Conservation (phyloP, 2,797 vertebrate species). For the Sebastes jordani region DNA sequence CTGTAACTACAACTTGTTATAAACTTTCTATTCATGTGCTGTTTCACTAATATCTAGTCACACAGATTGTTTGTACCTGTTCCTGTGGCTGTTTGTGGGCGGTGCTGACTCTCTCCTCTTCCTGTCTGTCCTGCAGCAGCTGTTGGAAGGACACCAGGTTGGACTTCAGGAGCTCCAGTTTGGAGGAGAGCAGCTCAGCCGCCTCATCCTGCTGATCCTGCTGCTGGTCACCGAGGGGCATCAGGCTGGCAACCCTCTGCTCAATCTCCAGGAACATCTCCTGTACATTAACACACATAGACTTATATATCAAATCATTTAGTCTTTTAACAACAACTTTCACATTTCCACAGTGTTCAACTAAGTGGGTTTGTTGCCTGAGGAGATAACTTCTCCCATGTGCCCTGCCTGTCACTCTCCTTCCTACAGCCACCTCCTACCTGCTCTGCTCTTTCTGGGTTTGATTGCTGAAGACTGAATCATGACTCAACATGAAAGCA, state of each 20-base stretch:
- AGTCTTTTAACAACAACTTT: neutral
- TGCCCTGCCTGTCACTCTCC: no score
- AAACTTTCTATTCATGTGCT: no score
- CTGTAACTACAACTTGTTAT: neutral
- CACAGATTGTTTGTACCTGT: neutral
- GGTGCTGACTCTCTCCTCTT: slow-evolving; percentile 67
- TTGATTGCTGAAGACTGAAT: no score
- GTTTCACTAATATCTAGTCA: fast-evolving
- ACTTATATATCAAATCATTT: neutral
- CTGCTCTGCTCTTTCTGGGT: no score
- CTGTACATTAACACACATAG: slow-evolving; percentile 65
- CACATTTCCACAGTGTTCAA: no score
- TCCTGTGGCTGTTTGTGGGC: neutral
- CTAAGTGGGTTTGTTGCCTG: no score
- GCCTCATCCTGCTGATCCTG: slow-evolving; percentile 64
- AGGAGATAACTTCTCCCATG: no score
- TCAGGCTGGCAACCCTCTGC: slow-evolving; percentile 81
- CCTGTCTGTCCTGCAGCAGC: slow-evolving; percentile 84
- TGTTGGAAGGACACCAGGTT: slow-evolving; percentile 88
- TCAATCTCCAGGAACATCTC: slow-evolving; percentile 90
- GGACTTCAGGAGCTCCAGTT: slow-evolving; percentile 87
- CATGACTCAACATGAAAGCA: no score
- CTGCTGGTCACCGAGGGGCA: slow-evolving; percentile 52
- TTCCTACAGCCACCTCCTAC: no score
- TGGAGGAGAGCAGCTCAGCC: slow-evolving; percentile 83